phyloP scores from a whole-genome alignment of 1,140 invertebrate species.

The Zaprionus camerounensis region DNA sequence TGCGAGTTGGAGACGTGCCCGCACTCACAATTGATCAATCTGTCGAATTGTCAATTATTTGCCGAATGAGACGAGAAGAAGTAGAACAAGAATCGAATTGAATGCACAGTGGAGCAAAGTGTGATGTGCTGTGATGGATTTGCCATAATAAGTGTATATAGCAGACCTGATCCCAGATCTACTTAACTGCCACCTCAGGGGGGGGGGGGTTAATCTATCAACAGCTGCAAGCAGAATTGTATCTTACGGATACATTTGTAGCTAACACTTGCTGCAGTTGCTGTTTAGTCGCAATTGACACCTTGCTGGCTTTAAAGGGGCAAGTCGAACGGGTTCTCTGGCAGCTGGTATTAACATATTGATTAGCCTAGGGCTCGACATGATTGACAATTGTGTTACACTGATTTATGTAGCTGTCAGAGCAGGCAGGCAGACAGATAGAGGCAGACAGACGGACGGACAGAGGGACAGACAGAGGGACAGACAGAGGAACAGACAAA shows the following conservation, averaged over 20 bases:
- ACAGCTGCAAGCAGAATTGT: conserved; percentile 10
- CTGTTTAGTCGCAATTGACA: conserved; percentile 15
- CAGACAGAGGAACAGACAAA: neutral
- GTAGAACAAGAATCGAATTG: conserved; percentile 15
- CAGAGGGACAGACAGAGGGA: neutral
- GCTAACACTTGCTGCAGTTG: conserved; percentile 11
- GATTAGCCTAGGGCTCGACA: conserved; percentile 74
- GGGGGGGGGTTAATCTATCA: conserved; percentile 18
- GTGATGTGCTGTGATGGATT: neutral
- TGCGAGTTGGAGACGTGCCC: conserved; percentile 55
- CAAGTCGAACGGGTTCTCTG: conserved; percentile 43
- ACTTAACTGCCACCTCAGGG: conserved; percentile 5
- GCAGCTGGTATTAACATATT: conserved; percentile 65
- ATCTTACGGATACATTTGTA: conserved; percentile 40
- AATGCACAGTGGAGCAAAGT: conserved; percentile 11
- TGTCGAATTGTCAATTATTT: conserved; percentile 60
- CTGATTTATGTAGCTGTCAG: conserved; percentile 76
- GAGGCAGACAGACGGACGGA: neutral
- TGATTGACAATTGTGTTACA: conserved; percentile 80
- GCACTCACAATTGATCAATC: conserved; percentile 70
- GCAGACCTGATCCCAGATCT: neutral
- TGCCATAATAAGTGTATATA: neutral
- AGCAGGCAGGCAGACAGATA: conserved; percentile 32
- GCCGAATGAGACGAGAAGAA: conserved; percentile 1
- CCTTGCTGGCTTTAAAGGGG: conserved; percentile 6